Base-by-base conservation (phyloP, 2,888 invertebrate species). In the Eupithecia dodoneata region DNA sequence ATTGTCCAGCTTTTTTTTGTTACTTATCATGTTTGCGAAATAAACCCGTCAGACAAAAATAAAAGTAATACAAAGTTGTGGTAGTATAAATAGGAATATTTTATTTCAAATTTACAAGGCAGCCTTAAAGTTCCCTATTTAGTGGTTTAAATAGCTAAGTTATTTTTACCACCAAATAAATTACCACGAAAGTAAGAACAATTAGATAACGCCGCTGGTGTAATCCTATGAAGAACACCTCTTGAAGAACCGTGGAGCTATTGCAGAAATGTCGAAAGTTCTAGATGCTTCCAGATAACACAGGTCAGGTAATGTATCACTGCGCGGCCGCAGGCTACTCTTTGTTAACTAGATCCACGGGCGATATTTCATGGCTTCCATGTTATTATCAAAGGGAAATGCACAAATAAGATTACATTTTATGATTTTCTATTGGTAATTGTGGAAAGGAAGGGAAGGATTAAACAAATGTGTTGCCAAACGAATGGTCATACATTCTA, bases 341-440 rank as follows among this genome's bases (percentile, higher is more conserved):
- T 88, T 89, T 88, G 88, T 88, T 86, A 80, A 79, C 78, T 81
- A 81, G 81, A 79, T 75, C 72, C 81, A 85, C 87, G 85, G 86
- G 45, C 82, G 80, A 84, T 85, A 87, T 86, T 85, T 85, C 83
- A 85, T 87, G 76, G 81, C 83, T 85, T 84, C 85, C 83, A 84
- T 84, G 77, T 82, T 83, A 78, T 79, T 81, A 80, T 83, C 75
- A 71, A 66, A 59, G 74, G 77, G 73, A 79, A 78, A 67, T 44
- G 70, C 70, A 52, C 41, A 63, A 76, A 72, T 72, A 18, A 30
- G 12, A 70, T 70, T 47, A 70, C 30, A 47, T 49, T 47, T 47
- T 47, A 18, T 47, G 70, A 44, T 44, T 69, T 69, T 70, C 45
- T 47, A 12, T 30, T 70, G 12, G 70, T 47, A 10, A 18, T 47